Evolutionary conservation across 1,140 invertebrate genomes (phyloP), one percentile per base, ranked within the genome.

Genomic region (Atta texana): DNA sequence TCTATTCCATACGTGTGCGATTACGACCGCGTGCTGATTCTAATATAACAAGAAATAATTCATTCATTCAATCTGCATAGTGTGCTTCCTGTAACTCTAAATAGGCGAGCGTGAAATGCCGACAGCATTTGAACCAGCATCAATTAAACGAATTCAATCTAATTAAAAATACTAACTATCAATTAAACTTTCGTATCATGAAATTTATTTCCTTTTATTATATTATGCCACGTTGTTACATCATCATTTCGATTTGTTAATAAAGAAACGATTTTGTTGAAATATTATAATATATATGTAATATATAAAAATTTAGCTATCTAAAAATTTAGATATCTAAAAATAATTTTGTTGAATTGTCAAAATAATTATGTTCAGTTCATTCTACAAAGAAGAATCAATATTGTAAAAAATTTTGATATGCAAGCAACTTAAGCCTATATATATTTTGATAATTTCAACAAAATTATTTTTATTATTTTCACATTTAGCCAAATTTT

Each of bases 61-160:
- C 24, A 71, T 49, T 66, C 31, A 21, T 31, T 59, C 31, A 21
- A 90, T 85, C 57, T 64, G 44, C 39, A 76, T 59, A 55, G 24
- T 85, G 85, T 68, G 84, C 90, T 92, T 93, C 90, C 91, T 91
- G 87, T 88, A 89, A 90, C 85, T 87, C 87, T 80, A 84, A 88
- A 34, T 78, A 81, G 85, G 53, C 57, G 84, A 68, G 16, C 84
- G 51, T 81, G 80, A 85, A 59, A 69, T 74, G 3, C 24, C 71
- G 57, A 76, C 53, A 8, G 69, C n/a, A 57, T 75, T 74, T 64
- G 16, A 72, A 61, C 31, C 51, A 12, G 14, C 18, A 16, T 21
- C 1, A 64, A 44, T 59, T 59, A 72, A 72, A 59, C 3, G 28
- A n/a, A 55, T 66, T 55, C 39, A 7, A 44, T 12, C 8, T 44